Evolutionary conservation across 2,888 invertebrate genomes (phyloP), one percentile per base, ranked within the genome.

Genomic region (Platycheirus rosarum): DNA sequence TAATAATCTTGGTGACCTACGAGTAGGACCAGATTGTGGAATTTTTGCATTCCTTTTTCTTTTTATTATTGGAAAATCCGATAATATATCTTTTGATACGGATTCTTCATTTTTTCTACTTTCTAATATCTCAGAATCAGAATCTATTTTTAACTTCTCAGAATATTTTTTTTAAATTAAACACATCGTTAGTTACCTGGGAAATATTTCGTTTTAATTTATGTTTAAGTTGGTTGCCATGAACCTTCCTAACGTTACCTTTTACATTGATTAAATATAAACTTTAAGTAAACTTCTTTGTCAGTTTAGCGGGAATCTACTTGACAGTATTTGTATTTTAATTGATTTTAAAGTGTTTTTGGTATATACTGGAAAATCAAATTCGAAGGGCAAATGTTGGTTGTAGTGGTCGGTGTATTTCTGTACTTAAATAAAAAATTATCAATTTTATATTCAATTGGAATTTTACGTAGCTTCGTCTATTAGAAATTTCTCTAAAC

Each of bases 391-490:
- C 49, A 51, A 16, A 29, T 13, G 9, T 51, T 51, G 13, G 51
- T 32, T 53, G 51, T 35, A n/a, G 51, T 18, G n/a, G 18, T 53
- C 1, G 51, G 51, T 16, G 51, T 53, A 53, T 53, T 53, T 35
- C 51, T 16, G 6, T 53, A 32, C 11, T 53, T 48, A 26, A 48
- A 48, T 8, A 35, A 35, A 51, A 35, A 53, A 53, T 53, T 53
- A 14, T 53, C 18, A 18, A 53, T 53, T 4, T 53, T 53, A 11
- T 53, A 35, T 18, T 53, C 53, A 53, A 53, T 35, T 35, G 35
- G 53, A 29, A 51, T 51, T 1, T 11, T n/a, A 53, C 53, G 16
- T 53, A 53, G n/a, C 6, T 53, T 53, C 35, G 8, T 53, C 35
- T 7, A 53, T 35, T 2, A 18, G n/a, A 35, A 6, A 35, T 53